Evolutionary conservation across 2,888 invertebrate species (phyloP).

Genomic region (Cotesia congregata): DNA sequence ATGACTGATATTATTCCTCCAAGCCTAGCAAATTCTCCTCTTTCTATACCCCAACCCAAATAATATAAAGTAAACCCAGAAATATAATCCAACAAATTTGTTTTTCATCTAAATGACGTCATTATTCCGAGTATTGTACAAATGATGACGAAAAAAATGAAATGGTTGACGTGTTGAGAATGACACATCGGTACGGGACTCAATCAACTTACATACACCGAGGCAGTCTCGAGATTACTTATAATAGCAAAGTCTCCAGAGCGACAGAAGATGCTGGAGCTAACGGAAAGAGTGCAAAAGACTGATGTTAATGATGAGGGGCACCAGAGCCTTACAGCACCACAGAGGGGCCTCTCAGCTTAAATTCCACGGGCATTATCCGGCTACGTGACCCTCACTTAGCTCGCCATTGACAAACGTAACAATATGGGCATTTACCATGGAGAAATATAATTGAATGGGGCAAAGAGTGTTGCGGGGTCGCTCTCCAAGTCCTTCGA

Average conservation of each 20-base stretch:
- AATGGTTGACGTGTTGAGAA: neutral
- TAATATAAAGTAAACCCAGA: too few species aligned
- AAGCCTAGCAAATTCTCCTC: too few species aligned
- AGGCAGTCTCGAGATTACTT: constrained; percentile 16
- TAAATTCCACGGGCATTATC: constrained; percentile 64
- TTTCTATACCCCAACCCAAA: too few species aligned
- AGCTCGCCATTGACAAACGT: constrained; percentile 69
- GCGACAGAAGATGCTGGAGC: constrained; percentile 23
- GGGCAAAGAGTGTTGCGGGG: constrained; percentile 43
- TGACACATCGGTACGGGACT: constrained; percentile 21
- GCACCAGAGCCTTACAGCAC: neutral
- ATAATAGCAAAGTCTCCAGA: constrained; percentile 11
- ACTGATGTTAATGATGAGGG: constrained; percentile 35
- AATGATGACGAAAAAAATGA: constrained; percentile 11
- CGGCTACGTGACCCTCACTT: constrained; percentile 67
- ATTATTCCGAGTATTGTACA: constrained; percentile 5
- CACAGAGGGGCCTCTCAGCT: constrained; percentile 32
- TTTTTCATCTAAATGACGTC: neutral
- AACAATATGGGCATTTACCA: constrained; percentile 70
- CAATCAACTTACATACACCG: constrained; percentile 17
- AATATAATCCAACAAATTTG: neutral
- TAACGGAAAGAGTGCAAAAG: constrained; percentile 36
- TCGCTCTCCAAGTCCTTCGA: constrained; percentile 4
- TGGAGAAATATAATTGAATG: constrained; percentile 69
- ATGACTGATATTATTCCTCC: too few species aligned